Evolutionary conservation across 2,113 vertebrate species (phyloP), one percentile per base, ranked within the genome.

Genomic region (Eulemur rufifrons): DNA sequence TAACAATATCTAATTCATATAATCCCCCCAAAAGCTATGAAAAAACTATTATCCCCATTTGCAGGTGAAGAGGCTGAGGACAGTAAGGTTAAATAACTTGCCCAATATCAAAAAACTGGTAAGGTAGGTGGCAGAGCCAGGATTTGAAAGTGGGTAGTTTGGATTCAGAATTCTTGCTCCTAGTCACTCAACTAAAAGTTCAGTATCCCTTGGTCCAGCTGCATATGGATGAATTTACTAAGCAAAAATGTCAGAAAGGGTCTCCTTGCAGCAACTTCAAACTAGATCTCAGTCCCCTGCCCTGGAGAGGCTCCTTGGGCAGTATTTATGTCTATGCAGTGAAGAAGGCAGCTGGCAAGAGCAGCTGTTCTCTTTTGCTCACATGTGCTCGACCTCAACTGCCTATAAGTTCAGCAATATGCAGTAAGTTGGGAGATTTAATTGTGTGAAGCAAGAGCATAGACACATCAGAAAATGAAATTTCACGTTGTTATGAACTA

Each of bases 391-490:
- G 23, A 6, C 80, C 56, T 89, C 78, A 29, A 2, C 45, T 32
- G 39, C 80, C 76, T 63, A 11, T 85, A 73, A 83, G n/a, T 63
- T 87, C 89, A 69, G 59, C 42, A 3, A 29, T 15, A 34, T 29
- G 78, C 66, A 86, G 56, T 71, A 80, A 52, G 76, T 34, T 15
- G 45, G 39, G 47, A 54, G 39, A 84, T 45, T 78, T 59, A 34
- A 61, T 47, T 56, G 68, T 69, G 2, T 82, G 45, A 82, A 82
- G n/a, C 54, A 83, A 87, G 73, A 61, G 32, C 12, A n/a, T 6
- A 91, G 86, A 82, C 45, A 86, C 37, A 42, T 56, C 54, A 34
- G 64, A 47, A 94, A 95, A 86, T 64, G 91, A 94, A 82, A 73
- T 54, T 42, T n/a, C 91, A 69, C 25, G 15, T 64, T 87, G 42